A percentile compares a stretch with the other conserved stretches of the same genome.
These are phyloP conservation scores for Erinaceus europaeus DNA, from an alignment of 2,113 vertebrate species.

Conservation along the genomic window DNA sequence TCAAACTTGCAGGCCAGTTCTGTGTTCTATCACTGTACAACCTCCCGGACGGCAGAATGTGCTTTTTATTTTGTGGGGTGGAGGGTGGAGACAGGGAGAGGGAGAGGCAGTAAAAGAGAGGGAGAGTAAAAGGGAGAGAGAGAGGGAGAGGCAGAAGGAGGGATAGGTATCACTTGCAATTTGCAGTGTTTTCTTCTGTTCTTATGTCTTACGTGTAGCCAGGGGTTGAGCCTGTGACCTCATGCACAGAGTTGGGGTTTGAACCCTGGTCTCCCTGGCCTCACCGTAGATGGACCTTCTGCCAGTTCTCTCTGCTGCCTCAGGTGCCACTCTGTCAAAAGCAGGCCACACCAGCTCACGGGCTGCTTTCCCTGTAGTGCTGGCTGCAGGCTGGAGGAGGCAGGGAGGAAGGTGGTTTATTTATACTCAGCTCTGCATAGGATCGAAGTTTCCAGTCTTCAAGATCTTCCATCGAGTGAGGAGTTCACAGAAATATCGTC, in stretches of 20 bases:
- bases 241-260: not conserved
- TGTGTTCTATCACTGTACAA: too few species aligned
- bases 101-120: not conserved
- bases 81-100: too few species aligned
- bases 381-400: slow-evolving; percentile 22
- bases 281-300: fast-evolving
- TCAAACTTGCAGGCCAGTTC: too few species aligned
- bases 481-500: slow-evolving; percentile 16
- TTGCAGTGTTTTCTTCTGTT: too few species aligned
- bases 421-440: slow-evolving; percentile 53
- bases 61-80: too few species aligned
- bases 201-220: too few species aligned
- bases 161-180: too few species aligned
- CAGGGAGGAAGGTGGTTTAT: slow-evolving; percentile 58
- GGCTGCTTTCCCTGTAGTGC: not conserved
- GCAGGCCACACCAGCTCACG: not conserved
- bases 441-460: slow-evolving; percentile 52
- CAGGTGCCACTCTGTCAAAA: fast-evolving
- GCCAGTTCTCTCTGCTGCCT: not conserved
- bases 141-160: not conserved
- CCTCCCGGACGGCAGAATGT: too few species aligned
- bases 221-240: too few species aligned
- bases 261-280: not conserved
- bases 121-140: not conserved
- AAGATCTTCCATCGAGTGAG: not conserved